Base-by-base conservation (phyloP, 2,113 vertebrate genomes). In the Laticauda colubrina region DNA sequence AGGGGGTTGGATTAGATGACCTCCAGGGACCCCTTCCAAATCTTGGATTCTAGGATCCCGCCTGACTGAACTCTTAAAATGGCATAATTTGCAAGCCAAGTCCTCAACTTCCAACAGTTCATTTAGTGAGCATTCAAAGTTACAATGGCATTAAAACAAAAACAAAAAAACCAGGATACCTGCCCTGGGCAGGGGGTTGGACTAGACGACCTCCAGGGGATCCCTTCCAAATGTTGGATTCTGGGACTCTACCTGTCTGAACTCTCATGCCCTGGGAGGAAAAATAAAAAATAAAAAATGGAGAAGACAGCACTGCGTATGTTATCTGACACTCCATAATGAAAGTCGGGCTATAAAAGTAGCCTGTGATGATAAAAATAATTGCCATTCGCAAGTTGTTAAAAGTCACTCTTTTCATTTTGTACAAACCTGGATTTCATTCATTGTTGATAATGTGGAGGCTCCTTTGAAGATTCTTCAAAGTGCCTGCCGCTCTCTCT, bases 391-490 rank as follows among this genome's bases (percentile, higher is more conserved):
- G 69, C 69, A 39, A 51, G 34, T 81, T 39, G 69, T 75, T 75
- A 39, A 87, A 90, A 24, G 0, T 0, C 18, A 2, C 92, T 12
- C 53, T 59, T 24, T 93, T 92, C 4, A 0, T 93, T 91, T 89
- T 14, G 85, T 88, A 88, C 48, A 43, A 57, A 56, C 89, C 7
- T 15, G 85, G 14, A 88, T 54, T 61, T 55, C 43, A 23, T 29
- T 91, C 12, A 39, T 85, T 10, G 4, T 90, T 94, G 55, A 93
- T 45, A 86, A 64, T 14, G 43, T 9, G 43, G 89, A 86, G n/a
- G 56, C 93, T 93, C 95, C 45, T 56, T 89, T 20, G 20, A 59
- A 92, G 94, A 91, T 93, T 24, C 1, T 93, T 93, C 93, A 53
- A 89, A 87, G 45, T 96, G 90, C 89, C 55, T 3, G 0, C 55